Evolutionary conservation across 2,888 invertebrate genomes (phyloP).

Genomic region (Anaspis maculata): DNA sequence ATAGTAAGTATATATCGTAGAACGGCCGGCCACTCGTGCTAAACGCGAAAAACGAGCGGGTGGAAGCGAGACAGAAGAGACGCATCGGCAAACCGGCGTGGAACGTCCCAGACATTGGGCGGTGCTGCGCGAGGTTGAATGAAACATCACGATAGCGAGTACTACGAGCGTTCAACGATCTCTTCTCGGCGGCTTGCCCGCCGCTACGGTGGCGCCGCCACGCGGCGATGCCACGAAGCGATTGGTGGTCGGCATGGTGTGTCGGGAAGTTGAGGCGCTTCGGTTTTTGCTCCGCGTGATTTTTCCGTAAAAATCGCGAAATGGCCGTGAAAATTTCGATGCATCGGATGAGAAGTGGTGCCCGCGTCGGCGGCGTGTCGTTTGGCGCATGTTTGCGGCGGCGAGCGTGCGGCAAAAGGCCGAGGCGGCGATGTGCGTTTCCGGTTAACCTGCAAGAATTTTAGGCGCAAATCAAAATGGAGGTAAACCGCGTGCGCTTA

Average conservation of each 20-base stretch:
- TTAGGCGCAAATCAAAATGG: constrained; percentile 40
- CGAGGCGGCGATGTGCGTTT: no score
- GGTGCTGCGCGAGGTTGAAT: constrained; percentile 39
- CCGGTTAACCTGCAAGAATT: constrained; percentile 42
- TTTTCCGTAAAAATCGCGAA: constrained; percentile 25
- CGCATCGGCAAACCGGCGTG: constrained; percentile 28
- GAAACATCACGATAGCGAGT: constrained; percentile 34
- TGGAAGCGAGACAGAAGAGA: no score
- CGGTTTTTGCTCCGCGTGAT: constrained; percentile 18
- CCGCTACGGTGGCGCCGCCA: constrained; percentile 29
- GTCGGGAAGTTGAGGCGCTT: constrained; percentile 9
- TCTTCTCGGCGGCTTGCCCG: constrained; percentile 22
- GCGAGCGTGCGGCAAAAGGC: no score
- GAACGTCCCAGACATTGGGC: constrained; percentile 36
- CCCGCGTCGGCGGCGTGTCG: constrained; percentile 16
- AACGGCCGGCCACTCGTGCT: no score
- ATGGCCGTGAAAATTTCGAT: constrained; percentile 18
- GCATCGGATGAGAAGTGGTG: constrained; percentile 10
- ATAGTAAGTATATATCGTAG: no score
- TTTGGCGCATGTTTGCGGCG: constrained; percentile 13
- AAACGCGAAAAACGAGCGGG: no score
- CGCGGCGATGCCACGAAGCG: constrained; percentile 28
- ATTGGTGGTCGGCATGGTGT: constrained; percentile 30
- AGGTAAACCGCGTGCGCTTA: constrained; percentile 40
- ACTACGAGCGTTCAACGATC: constrained; percentile 42